Evolutionary conservation across 92 coral and sea anemone species (phyloP), one percentile per base, ranked within the genome.

Genomic region (Palythoa grandis): DNA sequence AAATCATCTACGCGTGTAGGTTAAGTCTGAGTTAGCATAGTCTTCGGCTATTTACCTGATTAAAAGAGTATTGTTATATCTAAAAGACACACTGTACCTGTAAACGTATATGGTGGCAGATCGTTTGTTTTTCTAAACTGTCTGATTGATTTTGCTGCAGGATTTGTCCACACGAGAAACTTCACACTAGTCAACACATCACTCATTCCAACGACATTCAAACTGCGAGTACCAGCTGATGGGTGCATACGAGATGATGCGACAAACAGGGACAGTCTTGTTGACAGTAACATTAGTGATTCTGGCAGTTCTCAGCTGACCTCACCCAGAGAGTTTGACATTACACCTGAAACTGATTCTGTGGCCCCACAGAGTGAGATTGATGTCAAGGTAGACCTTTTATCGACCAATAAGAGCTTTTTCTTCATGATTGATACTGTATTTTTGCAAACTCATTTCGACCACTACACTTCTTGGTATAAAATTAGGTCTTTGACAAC

Each of bases 121-220:
- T 29, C 35, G 35, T 29, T 29, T 29, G 35, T 29, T 29, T 29
- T 29, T 29, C 35, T 29, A 29, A 29, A 43, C 50, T 43, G 9
- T 43, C 3, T 43, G 50, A 4, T 5, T 50, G 16, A 52, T 7
- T 66, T n/a, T 83, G 68, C 52, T 47, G 20, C 89, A 96, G 99
- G 99, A 20, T 96, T 96, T 88, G 98, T 93, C 13, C 93, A 93
- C 92, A 91, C 95, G 40, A 92, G 88, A 71, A 79, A 92, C 89
- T 95, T 95, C 58, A 91, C 93, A 14, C 87, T 96, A 74, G 93
- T 93, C 68, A 96, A 96, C 83, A 96, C 99, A 38, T 96, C 99
- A 3, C 98, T 96, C 19, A 96, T 96, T 50, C 95, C 99, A 66
- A 96, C 95, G 99, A 93, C 98, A 20, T 96, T 96, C 87, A 86